phyloP scores from a whole-genome alignment of 2,797 vertebrate species.

The Eospalax fontanierii region DNA sequence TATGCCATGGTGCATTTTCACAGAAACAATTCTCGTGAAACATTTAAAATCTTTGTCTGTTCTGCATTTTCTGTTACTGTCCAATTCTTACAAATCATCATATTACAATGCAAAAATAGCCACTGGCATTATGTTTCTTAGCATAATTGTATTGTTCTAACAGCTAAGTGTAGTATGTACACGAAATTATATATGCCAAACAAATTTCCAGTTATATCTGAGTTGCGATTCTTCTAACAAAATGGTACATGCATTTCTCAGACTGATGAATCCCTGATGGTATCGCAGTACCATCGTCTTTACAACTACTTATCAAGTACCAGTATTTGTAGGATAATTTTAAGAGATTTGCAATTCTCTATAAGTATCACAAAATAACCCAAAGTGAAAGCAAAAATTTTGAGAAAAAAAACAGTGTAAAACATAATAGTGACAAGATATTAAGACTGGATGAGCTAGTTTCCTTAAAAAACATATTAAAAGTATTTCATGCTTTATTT shows the following conservation, averaged over 20 bases:
- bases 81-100: not conserved
- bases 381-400: constrained; percentile 25
- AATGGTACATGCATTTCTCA: not conserved
- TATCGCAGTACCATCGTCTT: not conserved
- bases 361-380: not conserved
- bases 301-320: not conserved
- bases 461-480: not conserved
- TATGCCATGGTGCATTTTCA: not conserved
- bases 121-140: not conserved
- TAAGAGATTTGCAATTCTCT: not conserved
- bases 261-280: not conserved
- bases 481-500: constrained; percentile 9
- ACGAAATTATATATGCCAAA: not conserved
- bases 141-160: not conserved
- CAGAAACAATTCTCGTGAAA: not conserved
- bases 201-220: not conserved
- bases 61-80: not conserved
- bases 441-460: not conserved
- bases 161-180: not conserved
- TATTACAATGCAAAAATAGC: not conserved
- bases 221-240: not conserved
- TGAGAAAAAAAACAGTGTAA: not conserved
- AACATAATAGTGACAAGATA: not conserved
- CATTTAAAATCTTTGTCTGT: not conserved
- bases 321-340: not conserved